phyloP scores from a whole-genome alignment of 2,113 vertebrate species.

The Myotis brandtii region DNA sequence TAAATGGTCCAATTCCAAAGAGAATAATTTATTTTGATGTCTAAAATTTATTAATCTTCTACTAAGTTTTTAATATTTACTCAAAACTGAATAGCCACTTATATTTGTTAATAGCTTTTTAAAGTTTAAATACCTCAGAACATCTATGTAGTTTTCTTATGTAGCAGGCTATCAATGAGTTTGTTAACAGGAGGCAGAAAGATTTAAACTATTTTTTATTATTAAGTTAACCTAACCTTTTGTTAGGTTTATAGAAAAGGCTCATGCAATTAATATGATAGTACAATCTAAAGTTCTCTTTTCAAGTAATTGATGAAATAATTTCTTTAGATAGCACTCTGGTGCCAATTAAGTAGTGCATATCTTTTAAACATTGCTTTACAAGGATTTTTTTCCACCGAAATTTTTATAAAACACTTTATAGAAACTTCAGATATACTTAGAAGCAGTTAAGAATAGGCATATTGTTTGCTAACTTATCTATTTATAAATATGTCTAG shows the following conservation, averaged over 20 bases:
- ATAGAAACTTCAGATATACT: background rate
- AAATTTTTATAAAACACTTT: background rate
- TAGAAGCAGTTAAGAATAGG: background rate
- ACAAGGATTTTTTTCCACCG: background rate
- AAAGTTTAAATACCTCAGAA: constrained; percentile 7
- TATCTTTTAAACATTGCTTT: background rate
- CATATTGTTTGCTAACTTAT: background rate
- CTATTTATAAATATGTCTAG: background rate
- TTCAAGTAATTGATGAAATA: background rate
- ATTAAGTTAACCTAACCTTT: background rate
- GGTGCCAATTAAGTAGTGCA: background rate
- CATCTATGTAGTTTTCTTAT: background rate
- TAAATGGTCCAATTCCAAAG: background rate
- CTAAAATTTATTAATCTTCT: background rate
- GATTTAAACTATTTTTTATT: background rate
- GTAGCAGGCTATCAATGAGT: background rate
- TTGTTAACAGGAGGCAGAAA: background rate
- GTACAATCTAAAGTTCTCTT: background rate
- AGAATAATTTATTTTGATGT: background rate
- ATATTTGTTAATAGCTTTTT: constrained; percentile 27
- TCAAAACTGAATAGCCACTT: background rate
- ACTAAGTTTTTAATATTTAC: constrained; percentile 9
- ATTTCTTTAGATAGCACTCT: background rate
- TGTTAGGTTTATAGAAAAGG: background rate
- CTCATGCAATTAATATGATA: background rate